Evolutionary conservation across 2,113 vertebrate species (phyloP), one percentile per base, ranked within the genome.

Genomic region (Microcebus tavaratra): DNA sequence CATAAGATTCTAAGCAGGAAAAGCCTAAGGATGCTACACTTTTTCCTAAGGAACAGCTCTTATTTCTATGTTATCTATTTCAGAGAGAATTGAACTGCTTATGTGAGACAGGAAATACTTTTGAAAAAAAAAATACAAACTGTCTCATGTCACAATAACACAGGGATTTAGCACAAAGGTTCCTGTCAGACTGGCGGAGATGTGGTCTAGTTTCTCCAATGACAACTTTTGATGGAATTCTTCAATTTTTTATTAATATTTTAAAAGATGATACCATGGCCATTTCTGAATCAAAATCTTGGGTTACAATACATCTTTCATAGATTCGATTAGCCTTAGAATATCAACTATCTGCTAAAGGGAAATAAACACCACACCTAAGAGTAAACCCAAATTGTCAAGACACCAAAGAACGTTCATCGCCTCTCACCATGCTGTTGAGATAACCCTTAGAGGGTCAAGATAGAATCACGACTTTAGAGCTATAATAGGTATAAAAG

Each of bases 251-350:
- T 61, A 65, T 73, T 78, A 65, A 79, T 48, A 81, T 42, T 68
- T 63, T 67, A 79, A 94, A 81, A 17, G 42, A 89, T 91, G 68
- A 92, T 42, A 80, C 21, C 36, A 29, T 57, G 87, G 13, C 15
- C 45, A 67, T 65, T 83, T 83, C 81, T 90, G 13, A 90, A 63
- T 20, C 42, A 90, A 91, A 93, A 76, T 95, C 53, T 84, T 55
- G n/a, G 34, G 31, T 39, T 90, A 75, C 17, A 48, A 21, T 48
- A 42, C 21, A 67, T 63, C 68, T 79, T 86, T 79, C 17, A 63
- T 68, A 67, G 31, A 79, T 6, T 76, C 45, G 48, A 6, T 78
- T 53, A 92, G 23, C 88, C 88, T 90, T 81, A 31, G 65, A 75
- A 81, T 70, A 73, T 29, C 13, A 88, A 25, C 65, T 72, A 48